Evolutionary conservation across 2,113 vertebrate species (phyloP).

Genomic region (Xiphorhynchus elegans): DNA sequence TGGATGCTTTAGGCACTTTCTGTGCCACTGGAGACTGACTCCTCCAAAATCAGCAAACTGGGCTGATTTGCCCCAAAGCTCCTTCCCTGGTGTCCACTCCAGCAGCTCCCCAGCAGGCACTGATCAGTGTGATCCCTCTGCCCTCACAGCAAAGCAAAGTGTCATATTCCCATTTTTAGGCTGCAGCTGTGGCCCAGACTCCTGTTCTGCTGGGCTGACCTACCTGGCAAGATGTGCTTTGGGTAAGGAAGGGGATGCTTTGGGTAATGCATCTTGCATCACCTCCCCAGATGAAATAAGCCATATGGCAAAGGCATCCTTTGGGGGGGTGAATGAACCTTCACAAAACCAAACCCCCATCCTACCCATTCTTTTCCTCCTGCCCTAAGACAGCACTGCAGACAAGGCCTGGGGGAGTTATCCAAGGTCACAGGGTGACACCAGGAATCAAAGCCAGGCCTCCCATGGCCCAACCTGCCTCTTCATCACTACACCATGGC

Average conservation of each 20-base stretch:
- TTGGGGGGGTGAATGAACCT: neutral
- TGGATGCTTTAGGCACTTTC: neutral
- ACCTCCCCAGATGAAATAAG: neutral
- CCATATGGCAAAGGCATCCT: neutral
- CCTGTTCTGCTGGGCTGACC: neutral
- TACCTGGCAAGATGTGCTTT: neutral
- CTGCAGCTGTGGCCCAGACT: neutral
- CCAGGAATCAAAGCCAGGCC: neutral
- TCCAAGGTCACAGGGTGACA: neutral
- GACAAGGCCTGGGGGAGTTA: neutral
- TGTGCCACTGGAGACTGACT: neutral
- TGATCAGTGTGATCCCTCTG: fast-evolving
- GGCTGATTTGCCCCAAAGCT: neutral
- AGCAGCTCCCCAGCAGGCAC: neutral
- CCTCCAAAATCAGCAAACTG: neutral
- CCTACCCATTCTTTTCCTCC: neutral
- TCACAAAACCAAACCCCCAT: neutral
- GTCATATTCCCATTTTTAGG: neutral
- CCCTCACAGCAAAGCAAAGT: fast-evolving
- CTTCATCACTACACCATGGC: neutral
- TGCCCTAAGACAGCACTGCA: neutral
- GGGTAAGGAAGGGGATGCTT: neutral
- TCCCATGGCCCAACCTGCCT: fast-evolving
- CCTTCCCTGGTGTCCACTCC: neutral
- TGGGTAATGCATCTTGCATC: neutral